Base-by-base conservation (phyloP, 2,797 vertebrate species). In the Oryzias dopingdopingensis region DNA sequence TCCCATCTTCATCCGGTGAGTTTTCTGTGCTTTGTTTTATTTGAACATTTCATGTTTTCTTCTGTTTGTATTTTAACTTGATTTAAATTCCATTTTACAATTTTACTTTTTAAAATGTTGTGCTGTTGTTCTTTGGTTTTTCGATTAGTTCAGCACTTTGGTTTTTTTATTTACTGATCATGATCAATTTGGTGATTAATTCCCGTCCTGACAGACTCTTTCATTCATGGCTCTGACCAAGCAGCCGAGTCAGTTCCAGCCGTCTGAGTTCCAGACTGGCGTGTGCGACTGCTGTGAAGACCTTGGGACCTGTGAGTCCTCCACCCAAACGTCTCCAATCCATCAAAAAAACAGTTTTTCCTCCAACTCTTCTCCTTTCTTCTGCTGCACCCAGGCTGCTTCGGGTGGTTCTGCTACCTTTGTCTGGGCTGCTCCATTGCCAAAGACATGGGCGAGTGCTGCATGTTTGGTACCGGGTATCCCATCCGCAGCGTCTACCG, bases 401-500 rank as follows among this genome's bases (percentile, higher is more conserved):
- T 74, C 0, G 93, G 91, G 8, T 0, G 4, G 0, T 93, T 76
- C 5, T 97, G 93, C 62, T 74, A 44, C 15, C 0, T 0, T 0
- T 95, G 93, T 59, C 76, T 95, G 4, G 62, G 48, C 0, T 91
- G 90, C 54, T 61, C 89, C 53, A 89, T 96, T 16, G 93, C 94
- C 0, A 14, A 40, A 0, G 83, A 90, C 67, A 93, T 96, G 94
- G 4, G 70, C 0, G 93, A 96, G 81, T 96, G 89, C 77, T 96
- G 91, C 63, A 14, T 92, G n/a, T 96, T 93, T 0, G 94, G 94
- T 0, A 0, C 59, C 6, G 50, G 4, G 0, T 64, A 90, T 49
- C 5, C 92, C 2, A 91, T 95, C 58, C 91, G 94, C 72, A 88
- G 86, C 0, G 90, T 96, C 23, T 95, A 94, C 88, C 79, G 92